Evolutionary conservation across 2,797 vertebrate genomes (phyloP).

Genomic region (Acipenser oxyrinchus): DNA sequence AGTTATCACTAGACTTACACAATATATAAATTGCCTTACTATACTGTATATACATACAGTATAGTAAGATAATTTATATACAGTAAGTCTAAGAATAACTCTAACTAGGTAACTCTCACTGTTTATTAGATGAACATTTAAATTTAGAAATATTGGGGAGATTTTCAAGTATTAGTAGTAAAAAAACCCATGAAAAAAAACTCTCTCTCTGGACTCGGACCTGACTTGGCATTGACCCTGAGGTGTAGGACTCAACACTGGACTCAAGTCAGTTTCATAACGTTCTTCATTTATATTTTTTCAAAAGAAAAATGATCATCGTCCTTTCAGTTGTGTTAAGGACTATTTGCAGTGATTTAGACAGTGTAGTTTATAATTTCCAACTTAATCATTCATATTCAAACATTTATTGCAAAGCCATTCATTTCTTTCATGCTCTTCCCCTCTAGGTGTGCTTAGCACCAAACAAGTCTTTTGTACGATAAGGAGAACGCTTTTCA

Average conservation of each 20-base stretch:
- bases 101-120: too few species aligned
- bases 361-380: conserved; percentile 64
- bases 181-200: conserved; percentile 1
- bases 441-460: conserved; percentile 38
- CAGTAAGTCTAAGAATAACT: too few species aligned
- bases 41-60: too few species aligned
- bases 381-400: conserved; percentile 55
- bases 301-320: neutral
- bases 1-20: too few species aligned
- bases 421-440: conserved; percentile 49
- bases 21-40: too few species aligned
- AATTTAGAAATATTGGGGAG: too few species aligned
- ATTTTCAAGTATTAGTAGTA: neutral
- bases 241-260: neutral
- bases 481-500: conserved; percentile 55
- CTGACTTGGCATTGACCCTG: neutral
- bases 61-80: too few species aligned
- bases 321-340: neutral
- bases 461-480: conserved; percentile 54
- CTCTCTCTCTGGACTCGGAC: too few species aligned
- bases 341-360: conserved; percentile 34
- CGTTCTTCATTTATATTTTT: neutral
- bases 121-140: too few species aligned
- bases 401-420: conserved; percentile 50
- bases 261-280: neutral